These are phyloP conservation scores for Lepidurus apus DNA, from an alignment of 1,140 invertebrate species.

Conservation along the genomic window DNA sequence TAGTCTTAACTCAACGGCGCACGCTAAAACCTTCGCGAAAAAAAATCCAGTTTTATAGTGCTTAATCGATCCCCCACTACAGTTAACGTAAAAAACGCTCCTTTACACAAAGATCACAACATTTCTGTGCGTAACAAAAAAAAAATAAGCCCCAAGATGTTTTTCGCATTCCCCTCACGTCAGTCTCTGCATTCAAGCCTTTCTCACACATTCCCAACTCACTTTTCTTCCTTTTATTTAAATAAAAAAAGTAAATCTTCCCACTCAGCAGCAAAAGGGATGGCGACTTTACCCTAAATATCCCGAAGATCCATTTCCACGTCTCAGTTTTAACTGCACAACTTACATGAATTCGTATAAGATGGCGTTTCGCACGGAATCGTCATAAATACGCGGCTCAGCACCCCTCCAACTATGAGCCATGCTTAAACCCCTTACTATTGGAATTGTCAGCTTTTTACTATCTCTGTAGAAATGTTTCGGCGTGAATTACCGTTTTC, in stretches of 20 bases:
- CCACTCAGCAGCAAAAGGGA: background rate
- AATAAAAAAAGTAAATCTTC: background rate
- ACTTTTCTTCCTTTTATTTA: background rate
- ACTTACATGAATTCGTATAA: background rate
- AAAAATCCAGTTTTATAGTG: too few relatives aligned
- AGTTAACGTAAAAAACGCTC: too few relatives aligned
- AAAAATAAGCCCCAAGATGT: background rate
- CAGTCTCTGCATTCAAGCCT: background rate
- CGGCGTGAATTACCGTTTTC: constrained; percentile 11
- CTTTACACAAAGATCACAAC: too few relatives aligned
- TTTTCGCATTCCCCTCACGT: background rate
- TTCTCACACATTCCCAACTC: background rate
- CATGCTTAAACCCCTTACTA: background rate
- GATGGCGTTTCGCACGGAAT: constrained; percentile 12
- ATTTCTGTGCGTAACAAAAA: too few relatives aligned
- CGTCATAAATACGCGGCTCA: constrained; percentile 9
- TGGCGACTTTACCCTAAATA: background rate
- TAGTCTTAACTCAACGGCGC: too few relatives aligned
- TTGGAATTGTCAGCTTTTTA: constrained; percentile 14
- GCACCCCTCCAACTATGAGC: background rate
- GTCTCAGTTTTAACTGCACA: background rate
- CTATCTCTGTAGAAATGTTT: constrained; percentile 2
- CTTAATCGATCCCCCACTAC: too few relatives aligned
- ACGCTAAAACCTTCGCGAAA: too few relatives aligned
- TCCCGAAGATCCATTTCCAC: background rate